Conservation (phyloP, 2,797 vertebrate species). For the Capromys pilorides region DNA sequence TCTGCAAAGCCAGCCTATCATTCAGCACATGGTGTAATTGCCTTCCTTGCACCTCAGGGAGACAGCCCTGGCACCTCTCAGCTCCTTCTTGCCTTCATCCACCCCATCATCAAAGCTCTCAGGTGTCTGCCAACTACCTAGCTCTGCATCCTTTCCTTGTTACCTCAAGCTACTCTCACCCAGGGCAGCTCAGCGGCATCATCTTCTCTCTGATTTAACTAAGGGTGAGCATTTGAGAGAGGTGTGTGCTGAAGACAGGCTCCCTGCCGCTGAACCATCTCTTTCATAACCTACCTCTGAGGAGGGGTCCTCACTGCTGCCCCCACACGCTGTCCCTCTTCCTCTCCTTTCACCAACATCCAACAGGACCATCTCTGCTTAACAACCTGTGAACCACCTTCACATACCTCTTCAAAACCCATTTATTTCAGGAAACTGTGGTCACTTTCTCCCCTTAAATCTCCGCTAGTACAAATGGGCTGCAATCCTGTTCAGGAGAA, state of each 20-base stretch:
- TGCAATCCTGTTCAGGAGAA: not conserved
- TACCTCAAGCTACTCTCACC: not conserved
- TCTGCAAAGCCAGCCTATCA: not conserved
- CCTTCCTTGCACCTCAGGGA: not conserved
- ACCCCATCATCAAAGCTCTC: not conserved
- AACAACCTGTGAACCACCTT: not conserved
- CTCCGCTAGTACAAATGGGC: not conserved
- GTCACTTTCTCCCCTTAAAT: not conserved
- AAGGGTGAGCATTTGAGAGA: not conserved
- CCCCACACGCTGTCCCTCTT: not conserved
- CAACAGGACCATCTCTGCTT: not conserved
- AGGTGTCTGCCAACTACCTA: not conserved
- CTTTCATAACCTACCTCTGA: no score
- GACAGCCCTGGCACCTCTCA: not conserved
- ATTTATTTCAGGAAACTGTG: conserved; percentile 1
- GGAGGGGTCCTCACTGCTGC: not conserved
- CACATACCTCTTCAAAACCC: not conserved
- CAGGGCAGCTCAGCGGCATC: not conserved
- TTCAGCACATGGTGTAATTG: not conserved
- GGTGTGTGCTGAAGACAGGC: no score
- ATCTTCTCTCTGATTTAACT: no score
- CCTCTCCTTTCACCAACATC: not conserved
- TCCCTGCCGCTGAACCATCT: no score
- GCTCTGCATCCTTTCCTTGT: not conserved
- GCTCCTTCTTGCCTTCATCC: not conserved